Evolutionary conservation across 2,113 vertebrate genomes (phyloP), one percentile per base, ranked within the genome.

Genomic region (rat (Rattus norvegicus)): DNA sequence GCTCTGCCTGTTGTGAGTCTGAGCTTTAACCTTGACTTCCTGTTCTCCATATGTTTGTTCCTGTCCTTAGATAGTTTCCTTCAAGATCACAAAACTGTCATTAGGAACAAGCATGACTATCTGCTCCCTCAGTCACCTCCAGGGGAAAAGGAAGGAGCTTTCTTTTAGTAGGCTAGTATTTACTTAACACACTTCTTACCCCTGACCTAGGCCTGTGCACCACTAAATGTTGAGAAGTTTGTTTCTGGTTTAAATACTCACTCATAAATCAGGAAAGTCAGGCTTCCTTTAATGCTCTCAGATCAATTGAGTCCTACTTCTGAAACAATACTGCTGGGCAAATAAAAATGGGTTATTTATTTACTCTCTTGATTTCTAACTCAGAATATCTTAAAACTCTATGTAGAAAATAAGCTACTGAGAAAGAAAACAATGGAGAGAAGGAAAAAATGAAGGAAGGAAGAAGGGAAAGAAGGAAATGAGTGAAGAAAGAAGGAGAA

Each of bases 21-120:
- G 59, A 39, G 67, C n/a, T 83, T 80, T 81, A 47, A 63, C 52
- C 95, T 90, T 83, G 89, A 81, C 30, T 92, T 22, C 77, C 26
- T 92, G 61, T 14, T 92, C 20, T 88, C 86, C n/a, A 54, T 83
- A 54, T 95, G 80, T 47, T 93, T 83, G 47, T 77, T 94, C 86
- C 76, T 84, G 47, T 88, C 76, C 36, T 94, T 70, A 47, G 39
- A 94, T 90, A 47, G 47, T 76, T 94, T 87, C 54, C n/a, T 95
- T 77, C 22, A 84, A 84, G 26, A 67, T 73, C 47, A 77, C 43
- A 77, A 69, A 92, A 79, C 43, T 92, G 22, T 65, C 88, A 13
- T 52, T 90, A 65, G 39, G 47, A 88, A 26, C 69, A 96, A 0
- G 67, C 2, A 33, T 77, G 26, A n/a, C 19, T 77, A 14, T 12